Percentiles rank a stretch among this genome's conserved stretches.
Conservation (phyloP, 2,888 invertebrate genomes). For the Lasioglossum morio region DNA sequence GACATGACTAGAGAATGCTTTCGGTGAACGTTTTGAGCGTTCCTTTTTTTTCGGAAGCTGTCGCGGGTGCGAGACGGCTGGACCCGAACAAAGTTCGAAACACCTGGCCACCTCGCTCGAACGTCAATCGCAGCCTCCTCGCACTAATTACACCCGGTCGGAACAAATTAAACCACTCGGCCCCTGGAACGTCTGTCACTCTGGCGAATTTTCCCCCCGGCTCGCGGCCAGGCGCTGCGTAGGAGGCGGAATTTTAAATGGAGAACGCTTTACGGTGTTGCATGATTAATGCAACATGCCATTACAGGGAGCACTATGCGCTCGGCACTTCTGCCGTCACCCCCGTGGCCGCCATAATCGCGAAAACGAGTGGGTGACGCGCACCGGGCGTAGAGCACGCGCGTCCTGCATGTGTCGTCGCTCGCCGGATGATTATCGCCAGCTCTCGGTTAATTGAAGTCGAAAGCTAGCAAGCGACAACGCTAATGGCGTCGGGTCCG, state of each 20-base stretch:
- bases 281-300: constrained; percentile 57
- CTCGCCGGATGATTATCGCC: constrained; percentile 43
- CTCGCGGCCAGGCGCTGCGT: neutral
- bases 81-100: neutral
- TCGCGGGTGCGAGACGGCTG: neutral
- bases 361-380: constrained; percentile 39
- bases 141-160: constrained; percentile 10
- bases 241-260: constrained; percentile 53
- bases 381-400: constrained; percentile 7
- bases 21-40: neutral
- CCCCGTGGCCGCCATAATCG: constrained; percentile 25
- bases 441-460: constrained; percentile 35
- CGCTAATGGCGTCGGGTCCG: constrained; percentile 29
- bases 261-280: constrained; percentile 50
- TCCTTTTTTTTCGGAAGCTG: neutral
- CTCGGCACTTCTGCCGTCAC: constrained; percentile 11
- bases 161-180: constrained; percentile 24
- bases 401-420: constrained; percentile 15
- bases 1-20: neutral
- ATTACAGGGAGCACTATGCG: constrained; percentile 39
- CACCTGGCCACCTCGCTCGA: constrained; percentile 4
- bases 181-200: constrained; percentile 5
- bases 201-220: constrained; percentile 32
- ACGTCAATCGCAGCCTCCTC: neutral
- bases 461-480: constrained; percentile 44